Percentiles rank a stretch among this genome's conserved stretches.
Conservation (phyloP, 2,797 vertebrate genomes). For the Poecilia gillii region DNA sequence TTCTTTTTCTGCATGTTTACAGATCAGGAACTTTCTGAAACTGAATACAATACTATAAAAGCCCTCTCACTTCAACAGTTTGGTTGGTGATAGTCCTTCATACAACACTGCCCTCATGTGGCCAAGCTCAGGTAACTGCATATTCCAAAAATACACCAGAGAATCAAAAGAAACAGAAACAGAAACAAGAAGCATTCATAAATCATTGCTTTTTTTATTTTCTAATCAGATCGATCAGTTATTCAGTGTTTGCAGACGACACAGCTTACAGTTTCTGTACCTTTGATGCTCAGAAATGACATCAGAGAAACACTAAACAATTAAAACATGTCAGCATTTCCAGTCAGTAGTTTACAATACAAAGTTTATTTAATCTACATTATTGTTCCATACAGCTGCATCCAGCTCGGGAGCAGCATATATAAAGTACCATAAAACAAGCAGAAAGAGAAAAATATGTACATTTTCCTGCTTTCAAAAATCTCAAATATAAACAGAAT, state of each 20-base stretch:
- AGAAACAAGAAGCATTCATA: slow-evolving; percentile 10
- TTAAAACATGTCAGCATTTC: slow-evolving; percentile 82
- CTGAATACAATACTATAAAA: too few species aligned
- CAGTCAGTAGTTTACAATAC: slow-evolving; percentile 79
- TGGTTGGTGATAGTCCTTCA: slow-evolving; percentile 4
- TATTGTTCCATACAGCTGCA: slow-evolving; percentile 76
- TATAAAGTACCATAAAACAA: slow-evolving; percentile 72
- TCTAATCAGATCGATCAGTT: slow-evolving; percentile 59
- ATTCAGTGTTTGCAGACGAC: slow-evolving; percentile 61
- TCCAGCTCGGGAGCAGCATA: slow-evolving; percentile 30
- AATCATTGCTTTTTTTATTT: slow-evolving; percentile 58
- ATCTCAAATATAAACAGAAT: slow-evolving; percentile 58
- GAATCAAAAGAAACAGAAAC: neutral
- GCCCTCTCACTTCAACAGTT: neutral
- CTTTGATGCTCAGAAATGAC: slow-evolving; percentile 57
- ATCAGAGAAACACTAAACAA: slow-evolving; percentile 87
- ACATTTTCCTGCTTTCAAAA: slow-evolving; percentile 64
- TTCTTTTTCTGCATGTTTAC: neutral
- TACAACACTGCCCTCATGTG: slow-evolving; percentile 60
- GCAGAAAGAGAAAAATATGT: slow-evolving; percentile 67
- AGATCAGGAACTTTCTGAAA: neutral
- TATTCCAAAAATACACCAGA: neutral
- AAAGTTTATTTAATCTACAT: slow-evolving; percentile 79
- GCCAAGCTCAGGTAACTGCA: slow-evolving; percentile 4
- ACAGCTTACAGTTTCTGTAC: slow-evolving; percentile 61